A percentile compares a stretch with the other conserved stretches of the same genome.
These are phyloP conservation scores for Oryzias javanicus DNA, from an alignment of 2,113 vertebrate species.

Conservation along the genomic window DNA sequence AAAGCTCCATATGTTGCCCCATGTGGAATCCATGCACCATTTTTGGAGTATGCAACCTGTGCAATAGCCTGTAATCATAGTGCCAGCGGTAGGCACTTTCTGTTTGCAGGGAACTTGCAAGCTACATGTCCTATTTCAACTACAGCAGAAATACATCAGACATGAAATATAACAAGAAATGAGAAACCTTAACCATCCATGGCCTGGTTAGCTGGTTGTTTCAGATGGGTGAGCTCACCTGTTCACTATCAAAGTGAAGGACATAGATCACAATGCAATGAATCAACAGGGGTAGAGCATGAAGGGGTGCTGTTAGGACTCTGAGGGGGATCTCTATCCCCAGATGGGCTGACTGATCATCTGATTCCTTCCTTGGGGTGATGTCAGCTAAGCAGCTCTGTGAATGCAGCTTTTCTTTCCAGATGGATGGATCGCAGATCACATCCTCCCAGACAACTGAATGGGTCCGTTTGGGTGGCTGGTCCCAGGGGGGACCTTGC, in stretches of 20 bases:
- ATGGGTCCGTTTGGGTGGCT: conserved; percentile 65
- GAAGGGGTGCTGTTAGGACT: conserved; percentile 21
- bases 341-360: conserved; percentile 56
- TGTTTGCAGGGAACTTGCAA: too few species aligned
- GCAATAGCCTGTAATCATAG: conserved; percentile 35
- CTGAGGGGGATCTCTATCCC: conserved; percentile 28
- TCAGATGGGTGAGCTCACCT: conserved; percentile 55
- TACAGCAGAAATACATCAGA: conserved; percentile 68
- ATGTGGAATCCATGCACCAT: conserved; percentile 52
- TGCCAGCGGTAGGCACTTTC: too few species aligned
- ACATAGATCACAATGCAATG: conserved; percentile 28
- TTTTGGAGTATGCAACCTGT: conserved; percentile 39
- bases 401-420: conserved; percentile 39
- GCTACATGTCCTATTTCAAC: conserved; percentile 54
- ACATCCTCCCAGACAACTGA: conserved; percentile 53
- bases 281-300: conserved; percentile 2
- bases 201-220: conserved; percentile 47
- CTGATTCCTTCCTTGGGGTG: conserved; percentile 54
- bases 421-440: conserved; percentile 70
- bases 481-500: conserved; percentile 59
- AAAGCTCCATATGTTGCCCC: conserved; percentile 66
- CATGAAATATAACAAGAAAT: conserved; percentile 70
- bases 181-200: conserved; percentile 68
- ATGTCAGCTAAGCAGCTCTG: conserved; percentile 49
- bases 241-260: conserved; percentile 14